Evolutionary conservation across 2,797 vertebrate genomes (phyloP), one percentile per base, ranked within the genome.

Genomic region (Diplodus puntazzo): DNA sequence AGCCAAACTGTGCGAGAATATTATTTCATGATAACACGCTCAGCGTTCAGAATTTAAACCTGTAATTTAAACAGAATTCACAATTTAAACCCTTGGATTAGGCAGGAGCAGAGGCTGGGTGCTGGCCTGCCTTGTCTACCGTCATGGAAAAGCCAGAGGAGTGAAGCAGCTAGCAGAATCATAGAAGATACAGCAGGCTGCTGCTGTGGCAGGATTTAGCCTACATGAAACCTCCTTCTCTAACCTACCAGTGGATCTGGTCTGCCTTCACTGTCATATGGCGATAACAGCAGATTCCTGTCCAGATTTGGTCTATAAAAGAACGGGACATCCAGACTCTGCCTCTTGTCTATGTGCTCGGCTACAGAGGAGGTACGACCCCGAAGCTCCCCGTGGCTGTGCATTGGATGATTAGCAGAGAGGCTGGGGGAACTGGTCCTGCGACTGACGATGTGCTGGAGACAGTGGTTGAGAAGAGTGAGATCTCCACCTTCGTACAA

Each of bases 391-490:
- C 59, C 39, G 10, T 65, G 64, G 69, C 52, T 73, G 75, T 78
- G 57, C 18, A 73, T 2, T 10, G 79, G 52, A 57, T 75, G 77
- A 54, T 67, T 73, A 53, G 50, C 89, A 30, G 71, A 81, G 25
- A 94, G 81, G 27, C 90, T 81, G n/a, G 91, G 93, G 27, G 91
- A 94, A 81, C 91, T 94, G 67, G 90, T 94, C 60, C 91, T 91
- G 60, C 86, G 93, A 67, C 75, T 76, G 73, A 95, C 83, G 45
- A 94, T 95, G 74, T 93, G 92, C 84, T 92, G 89, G 69, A 96
- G 92, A 78, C 92, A 93, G 69, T 85, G 93, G 87, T 95, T 77
- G 17, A 96, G 94, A 69, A 94, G 85, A 54, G 58, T 89, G 58
- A 96, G 92, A 78, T 94, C 87, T 63, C 85, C 84, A 61, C 75